Evolutionary conservation across 1,140 invertebrate genomes (phyloP), one percentile per base, ranked within the genome.

Genomic region (Ericerus pela): DNA sequence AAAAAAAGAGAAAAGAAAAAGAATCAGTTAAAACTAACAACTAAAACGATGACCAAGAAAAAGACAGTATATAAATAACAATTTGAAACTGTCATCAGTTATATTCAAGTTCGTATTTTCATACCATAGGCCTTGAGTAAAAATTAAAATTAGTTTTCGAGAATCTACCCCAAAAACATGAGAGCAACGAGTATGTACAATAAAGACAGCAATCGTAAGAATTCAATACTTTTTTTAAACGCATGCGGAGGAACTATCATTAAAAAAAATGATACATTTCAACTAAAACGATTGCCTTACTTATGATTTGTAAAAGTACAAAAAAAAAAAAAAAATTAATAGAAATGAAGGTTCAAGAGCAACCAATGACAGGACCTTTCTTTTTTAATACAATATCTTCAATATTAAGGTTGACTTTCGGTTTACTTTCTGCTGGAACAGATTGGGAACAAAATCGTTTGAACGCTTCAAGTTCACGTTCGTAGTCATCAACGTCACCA

Each of bases 401-500:
- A 61, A 83, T 70, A 68, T 83, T 82, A 43, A 84, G 72, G 65
- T 81, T 79, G 51, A 85, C 80, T 62, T 76, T 77, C 62, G 82
- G 79, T 66, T 81, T 81, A 33, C 74, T 70, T 58, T 78, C 73
- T 0, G 76, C 76, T 36, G 81, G 80, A 58, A 82, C 76, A 5
- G 80, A 81, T 61, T 84, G 79, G 38, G 79, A 75, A 61, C 82
- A 85, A 68, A 86, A 86, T 60, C 82, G 74, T 68, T 86, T 86
- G 67, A 86, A 86, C 36, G 80, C 82, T 68, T 86, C 83, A 59
- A 85, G 66, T 67, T 86, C 82, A 36, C 79, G 70, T 61, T 85
- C 84, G 37, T 76, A 77, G 59, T 83, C 81, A 69, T 85, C 83
- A 68, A 85, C 74, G 60, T 84, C 81, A 16, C 78, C 79, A 65